Base-by-base conservation (phyloP, 2,797 vertebrate species). In the Tympanoctomys barrerae region DNA sequence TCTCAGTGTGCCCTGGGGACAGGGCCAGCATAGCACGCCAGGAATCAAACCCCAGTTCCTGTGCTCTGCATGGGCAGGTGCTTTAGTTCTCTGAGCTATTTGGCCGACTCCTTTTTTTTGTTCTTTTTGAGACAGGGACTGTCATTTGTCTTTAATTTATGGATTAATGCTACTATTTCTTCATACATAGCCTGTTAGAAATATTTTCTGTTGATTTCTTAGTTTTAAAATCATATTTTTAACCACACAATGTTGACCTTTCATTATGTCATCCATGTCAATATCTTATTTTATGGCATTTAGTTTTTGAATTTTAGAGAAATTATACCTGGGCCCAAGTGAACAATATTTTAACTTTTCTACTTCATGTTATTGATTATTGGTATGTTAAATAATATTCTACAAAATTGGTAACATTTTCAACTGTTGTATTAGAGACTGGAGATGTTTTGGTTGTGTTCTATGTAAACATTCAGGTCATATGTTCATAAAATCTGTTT, bases 201-300 rank as follows among this genome's bases (percentile, higher is more conserved):
- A 62, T 70, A 42, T 46, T 64, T 90, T 31, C 22, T 82, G 46
- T 57, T 28, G 52, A 3, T 59, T 39, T 68, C 22, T 62, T 81
- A 68, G 33, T 49, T 36, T 83, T 70, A 82, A 61, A 86, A 87
- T 85, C 49, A 94, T 88, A 33, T 62, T 57, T 75, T 84, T 54
- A 80, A 70, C 24, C 24, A 57, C 19, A 54, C 26, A 80, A 18
- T 7, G 16, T 77, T 94, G 84, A 80, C 13, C 24, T 66, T 87
- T 85, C 73, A 79, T 78, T 64, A 75, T 66, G 2, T 42, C 0
- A 57, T 85, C 57, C 57, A 2, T 59, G 28, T 78, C 5, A 19
- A 7, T 82, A 52, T 81, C 85, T 90, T 73, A 78, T 59, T 96
- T 84, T 66, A 84, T 7, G 75, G 5, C 11, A 77, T 81, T 59